phyloP scores from a whole-genome alignment of 2,797 vertebrate species.

The Lemur catta region DNA sequence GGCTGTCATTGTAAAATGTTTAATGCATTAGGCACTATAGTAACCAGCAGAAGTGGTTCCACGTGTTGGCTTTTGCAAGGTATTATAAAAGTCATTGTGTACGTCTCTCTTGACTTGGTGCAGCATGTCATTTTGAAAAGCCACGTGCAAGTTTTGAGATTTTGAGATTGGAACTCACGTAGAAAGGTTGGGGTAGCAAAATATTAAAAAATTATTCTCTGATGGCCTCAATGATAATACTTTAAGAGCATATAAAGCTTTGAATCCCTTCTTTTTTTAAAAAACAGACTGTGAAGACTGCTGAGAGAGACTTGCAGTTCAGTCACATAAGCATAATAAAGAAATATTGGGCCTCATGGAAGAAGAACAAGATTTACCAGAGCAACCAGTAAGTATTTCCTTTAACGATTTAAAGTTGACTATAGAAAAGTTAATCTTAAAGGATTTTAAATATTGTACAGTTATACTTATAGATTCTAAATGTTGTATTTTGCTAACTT shows the following conservation, averaged over 20 bases:
- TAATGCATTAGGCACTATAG: slow-evolving; percentile 68
- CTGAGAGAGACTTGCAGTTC: slow-evolving; percentile 79
- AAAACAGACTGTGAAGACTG: slow-evolving; percentile 84
- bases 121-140: slow-evolving; percentile 81
- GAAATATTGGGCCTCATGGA: slow-evolving; percentile 89
- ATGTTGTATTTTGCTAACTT: neutral
- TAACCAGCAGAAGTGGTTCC: slow-evolving; percentile 70
- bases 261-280: slow-evolving; percentile 71
- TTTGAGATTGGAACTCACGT: slow-evolving; percentile 77
- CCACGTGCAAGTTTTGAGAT: slow-evolving; percentile 73
- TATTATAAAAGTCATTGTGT: slow-evolving; percentile 49
- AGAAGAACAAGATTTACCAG: slow-evolving; percentile 90
- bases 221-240: slow-evolving; percentile 85
- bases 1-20: slow-evolving; percentile 62
- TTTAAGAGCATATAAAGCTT: slow-evolving; percentile 82
- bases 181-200: slow-evolving; percentile 78
- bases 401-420: slow-evolving; percentile 40
- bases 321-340: slow-evolving; percentile 69
- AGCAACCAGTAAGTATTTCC: slow-evolving; percentile 91
- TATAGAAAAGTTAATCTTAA: slow-evolving; percentile 41
- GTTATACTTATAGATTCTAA: slow-evolving; percentile 36
- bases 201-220: slow-evolving; percentile 74
- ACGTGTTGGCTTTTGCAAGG: slow-evolving; percentile 62
- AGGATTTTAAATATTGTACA: slow-evolving; percentile 51
- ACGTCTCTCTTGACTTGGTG: slow-evolving; percentile 72